Evolutionary conservation across 2,113 vertebrate genomes (phyloP), one percentile per base, ranked within the genome.

Genomic region (Ascaphus truei): DNA sequence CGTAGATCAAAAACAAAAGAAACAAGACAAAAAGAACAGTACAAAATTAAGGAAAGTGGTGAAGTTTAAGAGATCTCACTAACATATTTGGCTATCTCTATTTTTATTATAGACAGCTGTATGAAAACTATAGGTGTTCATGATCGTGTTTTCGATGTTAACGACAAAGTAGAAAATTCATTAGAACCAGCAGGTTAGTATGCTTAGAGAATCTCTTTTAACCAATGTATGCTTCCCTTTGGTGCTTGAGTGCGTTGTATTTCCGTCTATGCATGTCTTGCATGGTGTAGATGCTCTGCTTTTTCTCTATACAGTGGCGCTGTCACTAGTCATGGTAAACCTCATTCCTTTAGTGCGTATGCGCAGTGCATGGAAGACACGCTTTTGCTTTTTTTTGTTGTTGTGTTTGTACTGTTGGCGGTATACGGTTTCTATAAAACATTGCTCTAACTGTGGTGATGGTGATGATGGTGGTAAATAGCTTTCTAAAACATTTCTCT

Each of bases 141-240:
- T 93, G 96, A 99, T 90, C 95, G 94, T 84, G 95, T 98, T 94
- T 98, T 98, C 94, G 97, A 98, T 87, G 95, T 98, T 95, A 96
- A 97, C 93, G 95, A 98, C 93, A 99, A 96, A 97, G 94, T 99
- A 98, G 96, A 99, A 93, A 98, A 97, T 98, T 96, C 95, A 89
- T 96, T 98, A 98, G 96, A 99, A 95, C 96, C 96, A 93, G 92
- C 95, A 99, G 97, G 97, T 99, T 96, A 98, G 97, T 98, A 98
- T 98, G 92, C 92, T 93, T 94, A 89, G 88, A 90, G 87, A 93
- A 89, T 87, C 86, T 89, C 83, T 89, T 86, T 89, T 91, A 92
- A 93, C 86, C 83, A 90, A 85, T 87, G 76, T 39, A 50, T 90
- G 76, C 92, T 59, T 86, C 81, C 80, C 77, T 89, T 69, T 89